Conservation (phyloP, 2,888 invertebrate genomes). For the Osedax fenrisi region DNA sequence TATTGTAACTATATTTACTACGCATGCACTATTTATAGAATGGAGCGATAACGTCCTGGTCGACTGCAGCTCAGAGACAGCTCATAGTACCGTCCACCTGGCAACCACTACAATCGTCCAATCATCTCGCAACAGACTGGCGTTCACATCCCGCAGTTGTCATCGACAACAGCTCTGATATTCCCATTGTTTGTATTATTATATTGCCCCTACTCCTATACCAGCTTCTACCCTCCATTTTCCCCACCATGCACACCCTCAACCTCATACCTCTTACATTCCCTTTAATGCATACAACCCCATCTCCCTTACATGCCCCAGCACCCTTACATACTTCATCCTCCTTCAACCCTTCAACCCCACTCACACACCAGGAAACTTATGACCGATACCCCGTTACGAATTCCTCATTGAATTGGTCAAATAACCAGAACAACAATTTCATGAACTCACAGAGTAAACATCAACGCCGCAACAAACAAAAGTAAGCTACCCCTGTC, state of each 20-base stretch:
- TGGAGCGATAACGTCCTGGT: conserved; percentile 64
- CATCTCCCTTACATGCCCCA: neutral
- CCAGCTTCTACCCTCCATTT: neutral
- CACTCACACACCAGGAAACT: neutral
- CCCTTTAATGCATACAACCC: no score
- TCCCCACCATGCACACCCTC: no score
- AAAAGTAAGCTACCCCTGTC: neutral
- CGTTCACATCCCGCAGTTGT: neutral
- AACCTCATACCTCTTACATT: neutral
- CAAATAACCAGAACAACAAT: neutral
- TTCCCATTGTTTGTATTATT: neutral
- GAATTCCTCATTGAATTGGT: neutral
- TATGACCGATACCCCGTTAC: neutral
- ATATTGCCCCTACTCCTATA: neutral
- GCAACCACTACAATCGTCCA: conserved; percentile 58
- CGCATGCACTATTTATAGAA: no score
- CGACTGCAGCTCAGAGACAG: conserved; percentile 58
- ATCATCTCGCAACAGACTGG: conserved; percentile 38
- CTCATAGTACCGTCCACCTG: conserved; percentile 68
- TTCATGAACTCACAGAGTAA: neutral
- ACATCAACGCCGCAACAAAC: neutral
- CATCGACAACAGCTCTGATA: neutral
- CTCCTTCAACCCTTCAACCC: no score
- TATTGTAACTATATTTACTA: no score
- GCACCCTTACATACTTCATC: neutral